phyloP scores from a whole-genome alignment of 2,888 invertebrate species.

The Glaucopsyche alexis region DNA sequence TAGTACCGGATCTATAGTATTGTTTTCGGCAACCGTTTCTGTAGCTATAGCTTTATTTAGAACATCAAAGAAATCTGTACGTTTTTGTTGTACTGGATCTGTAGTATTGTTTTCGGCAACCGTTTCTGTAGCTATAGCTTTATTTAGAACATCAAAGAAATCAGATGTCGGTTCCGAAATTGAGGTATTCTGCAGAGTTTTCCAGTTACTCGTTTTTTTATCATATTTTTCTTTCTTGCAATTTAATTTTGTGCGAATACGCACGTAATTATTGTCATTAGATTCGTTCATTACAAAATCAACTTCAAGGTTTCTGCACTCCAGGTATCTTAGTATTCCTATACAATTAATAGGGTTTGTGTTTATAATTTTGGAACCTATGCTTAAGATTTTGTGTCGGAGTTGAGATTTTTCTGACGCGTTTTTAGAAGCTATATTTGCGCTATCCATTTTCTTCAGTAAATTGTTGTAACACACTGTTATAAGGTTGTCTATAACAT shows the following conservation, averaged over 20 bases:
- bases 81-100: too few species aligned
- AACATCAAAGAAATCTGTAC: too few species aligned
- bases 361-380: slow-evolving; percentile 63
- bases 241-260: slow-evolving; percentile 54
- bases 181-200: slow-evolving; percentile 36
- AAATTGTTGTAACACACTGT: slow-evolving; percentile 53
- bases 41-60: slow-evolving; percentile 25
- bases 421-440: slow-evolving; percentile 31
- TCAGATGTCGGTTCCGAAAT: slow-evolving; percentile 27
- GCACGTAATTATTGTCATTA: slow-evolving; percentile 49
- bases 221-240: slow-evolving; percentile 37
- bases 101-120: not conserved
- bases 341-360: slow-evolving; percentile 54
- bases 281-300: slow-evolving; percentile 42
- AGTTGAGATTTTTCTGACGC: slow-evolving; percentile 48
- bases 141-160: slow-evolving; percentile 35
- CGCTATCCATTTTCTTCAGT: slow-evolving; percentile 45
- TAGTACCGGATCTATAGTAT: not conserved
- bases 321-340: slow-evolving; percentile 61
- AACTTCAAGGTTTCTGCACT: slow-evolving; percentile 62
- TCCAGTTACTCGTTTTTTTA: slow-evolving; percentile 47
- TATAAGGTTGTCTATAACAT: slow-evolving; percentile 41
- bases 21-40: not conserved
- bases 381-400: slow-evolving; percentile 64
- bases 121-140: slow-evolving; percentile 4